phyloP scores from a whole-genome alignment of 2,113 vertebrate genomes.

The Syrmaticus mikado region DNA sequence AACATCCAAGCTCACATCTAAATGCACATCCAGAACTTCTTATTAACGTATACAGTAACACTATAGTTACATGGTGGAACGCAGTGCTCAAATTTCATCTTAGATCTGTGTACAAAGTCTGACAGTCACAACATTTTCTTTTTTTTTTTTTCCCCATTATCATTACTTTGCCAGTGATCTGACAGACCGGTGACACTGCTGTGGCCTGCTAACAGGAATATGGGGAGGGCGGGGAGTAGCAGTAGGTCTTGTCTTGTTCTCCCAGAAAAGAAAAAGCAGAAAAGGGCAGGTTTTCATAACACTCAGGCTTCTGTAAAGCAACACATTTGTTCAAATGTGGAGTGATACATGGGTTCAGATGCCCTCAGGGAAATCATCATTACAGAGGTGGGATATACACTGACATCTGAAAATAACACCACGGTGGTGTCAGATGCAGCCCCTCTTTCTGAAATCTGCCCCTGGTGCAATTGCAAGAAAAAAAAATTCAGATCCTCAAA shows the following conservation, averaged over 20 bases:
- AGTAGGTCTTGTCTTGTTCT: not conserved
- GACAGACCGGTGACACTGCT: not conserved
- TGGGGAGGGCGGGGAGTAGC: not conserved
- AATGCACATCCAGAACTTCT: not conserved
- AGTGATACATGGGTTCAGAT: not conserved
- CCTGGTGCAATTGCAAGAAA: not conserved
- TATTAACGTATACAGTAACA: not conserved
- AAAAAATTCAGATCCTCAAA: conserved; percentile 32
- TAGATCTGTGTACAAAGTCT: not conserved
- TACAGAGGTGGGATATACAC: not conserved
- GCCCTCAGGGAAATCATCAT: not conserved
- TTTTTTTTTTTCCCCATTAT: not conserved
- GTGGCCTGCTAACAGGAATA: not conserved
- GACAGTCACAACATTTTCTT: not conserved
- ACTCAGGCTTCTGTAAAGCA: not conserved
- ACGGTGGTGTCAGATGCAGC: not conserved
- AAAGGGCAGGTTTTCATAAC: not conserved
- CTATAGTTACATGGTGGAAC: not conserved
- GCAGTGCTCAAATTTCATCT: not conserved
- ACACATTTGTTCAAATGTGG: not conserved
- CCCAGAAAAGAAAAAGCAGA: not conserved
- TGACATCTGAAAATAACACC: conserved; percentile 20
- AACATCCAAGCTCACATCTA: not conserved
- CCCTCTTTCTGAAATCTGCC: conserved; percentile 17
- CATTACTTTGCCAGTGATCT: not conserved